Evolutionary conservation across 1,140 invertebrate genomes (phyloP).

Genomic region (Drosophila setifemur): DNA sequence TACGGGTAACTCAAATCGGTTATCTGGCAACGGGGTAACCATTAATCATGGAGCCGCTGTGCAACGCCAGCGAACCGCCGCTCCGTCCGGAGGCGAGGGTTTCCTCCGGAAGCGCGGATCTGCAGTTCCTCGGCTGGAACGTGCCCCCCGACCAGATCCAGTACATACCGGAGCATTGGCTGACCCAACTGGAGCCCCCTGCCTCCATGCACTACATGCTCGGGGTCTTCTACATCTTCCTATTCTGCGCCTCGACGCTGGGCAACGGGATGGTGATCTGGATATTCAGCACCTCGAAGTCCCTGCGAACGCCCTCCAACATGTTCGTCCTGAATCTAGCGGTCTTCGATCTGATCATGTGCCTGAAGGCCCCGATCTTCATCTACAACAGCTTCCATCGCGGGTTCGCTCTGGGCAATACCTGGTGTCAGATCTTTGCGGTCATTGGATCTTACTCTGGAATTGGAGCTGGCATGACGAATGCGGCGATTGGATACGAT

Average conservation of each 20-base stretch:
- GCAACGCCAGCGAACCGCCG: conserved; percentile 65
- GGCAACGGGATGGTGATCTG: conserved; percentile 95
- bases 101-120: conserved; percentile 46
- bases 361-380: conserved; percentile 93
- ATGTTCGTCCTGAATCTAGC: conserved; percentile 94
- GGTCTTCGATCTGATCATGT: conserved; percentile 93
- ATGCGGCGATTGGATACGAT: conserved; percentile 83
- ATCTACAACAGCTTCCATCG: conserved; percentile 93
- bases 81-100: conserved; percentile 58
- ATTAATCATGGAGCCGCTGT: conserved; percentile 54
- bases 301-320: conserved; percentile 93
- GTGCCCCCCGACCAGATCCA: conserved; percentile 89
- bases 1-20: no score
- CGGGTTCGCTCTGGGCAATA: conserved; percentile 88
- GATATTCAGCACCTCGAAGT: conserved; percentile 91
- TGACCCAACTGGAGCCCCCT: conserved; percentile 90
- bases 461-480: conserved; percentile 91
- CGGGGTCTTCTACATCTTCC: conserved; percentile 90
- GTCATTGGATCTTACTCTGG: conserved; percentile 90
- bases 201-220: conserved; percentile 92
- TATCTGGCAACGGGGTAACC: conserved; percentile 10
- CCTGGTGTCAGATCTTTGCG: conserved; percentile 91
- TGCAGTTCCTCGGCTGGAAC: conserved; percentile 89
- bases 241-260: conserved; percentile 89
- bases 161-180: conserved; percentile 92